Base-by-base conservation (phyloP, 2,888 invertebrate species). In the Scelioninae gen. 1 region DNA sequence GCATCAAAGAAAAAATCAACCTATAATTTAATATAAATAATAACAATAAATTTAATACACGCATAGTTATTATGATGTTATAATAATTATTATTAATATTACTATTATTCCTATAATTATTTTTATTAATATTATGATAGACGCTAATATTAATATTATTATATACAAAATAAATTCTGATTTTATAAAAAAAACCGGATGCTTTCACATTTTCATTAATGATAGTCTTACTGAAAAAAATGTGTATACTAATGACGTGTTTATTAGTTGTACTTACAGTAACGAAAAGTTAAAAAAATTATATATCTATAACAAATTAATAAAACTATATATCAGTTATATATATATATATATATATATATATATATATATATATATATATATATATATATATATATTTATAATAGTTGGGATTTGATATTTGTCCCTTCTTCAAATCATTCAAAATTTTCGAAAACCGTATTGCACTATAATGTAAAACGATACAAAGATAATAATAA, bases 381-480 rank as follows among this genome's bases (percentile, higher is more conserved):
- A 45, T 60, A 43, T 58, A 29, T 63, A 47, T 47, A 1, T 47
- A 78, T 65, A 56, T 62, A 13, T 62, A 51, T 49, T 45, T 38
- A 34, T 63, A 58, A 16, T 78, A 78, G n/a, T 47, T 31, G 65
- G 16, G 34, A 49, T 43, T 58, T n/a, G 63, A 45, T 45, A n/a
- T 16, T 49, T 65, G n/a, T 16, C 16, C 40, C 53, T 51, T 58
- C 13, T 47, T 62, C 23, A 77, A 65, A 47, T 32, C 15, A 34
- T 34, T 74, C 34, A 29, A 62, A 66, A 43, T 51, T 80, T 34
- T 60, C 31, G 76, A 47, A 66, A 76, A 58, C 56, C 53, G 43
- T 82, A 82, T 82, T 82, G 82, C 82, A 82, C 81, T 62, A 65
- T 51, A 49, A 31, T 72, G 43, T 51, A 68, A 77, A 72, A 71